These are phyloP conservation scores for Temnothorax curvispinosus DNA, from an alignment of 1,140 invertebrate genomes.

Conservation along the genomic window DNA sequence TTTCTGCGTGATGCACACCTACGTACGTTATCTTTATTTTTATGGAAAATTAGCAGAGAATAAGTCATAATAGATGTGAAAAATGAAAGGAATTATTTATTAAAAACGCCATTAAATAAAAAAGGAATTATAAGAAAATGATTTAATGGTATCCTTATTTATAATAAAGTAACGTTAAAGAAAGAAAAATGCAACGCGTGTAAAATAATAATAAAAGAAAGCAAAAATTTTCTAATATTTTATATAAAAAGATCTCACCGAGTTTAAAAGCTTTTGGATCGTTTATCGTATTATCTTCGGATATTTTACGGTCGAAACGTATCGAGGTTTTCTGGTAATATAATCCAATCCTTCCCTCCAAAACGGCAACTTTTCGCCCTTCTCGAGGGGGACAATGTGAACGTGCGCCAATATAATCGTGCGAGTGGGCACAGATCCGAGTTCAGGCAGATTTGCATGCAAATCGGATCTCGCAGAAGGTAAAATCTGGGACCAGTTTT, in stretches of 20 bases:
- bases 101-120: neutral
- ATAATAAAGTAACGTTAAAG: neutral
- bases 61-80: neutral
- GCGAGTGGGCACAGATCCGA: conserved; percentile 24
- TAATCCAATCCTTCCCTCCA: conserved; percentile 26
- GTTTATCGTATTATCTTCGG: conserved; percentile 9
- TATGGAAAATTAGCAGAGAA: neutral
- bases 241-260: neutral
- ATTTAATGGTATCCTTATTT: neutral
- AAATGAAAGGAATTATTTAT: neutral
- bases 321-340: conserved; percentile 31
- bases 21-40: neutral
- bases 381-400: conserved; percentile 31
- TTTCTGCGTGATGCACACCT: neutral
- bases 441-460: conserved; percentile 47
- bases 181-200: neutral
- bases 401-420: conserved; percentile 44
- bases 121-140: neutral
- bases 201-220: neutral
- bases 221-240: neutral
- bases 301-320: neutral
- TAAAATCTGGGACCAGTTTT: conserved; percentile 50
- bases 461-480: conserved; percentile 53
- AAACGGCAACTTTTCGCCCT: conserved; percentile 43
- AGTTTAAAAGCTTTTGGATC: neutral